A percentile compares a stretch with the other conserved stretches of the same genome.
These are phyloP conservation scores for Lateolabrax maculatus DNA, from an alignment of 2,797 vertebrate genomes.

Conservation along the genomic window DNA sequence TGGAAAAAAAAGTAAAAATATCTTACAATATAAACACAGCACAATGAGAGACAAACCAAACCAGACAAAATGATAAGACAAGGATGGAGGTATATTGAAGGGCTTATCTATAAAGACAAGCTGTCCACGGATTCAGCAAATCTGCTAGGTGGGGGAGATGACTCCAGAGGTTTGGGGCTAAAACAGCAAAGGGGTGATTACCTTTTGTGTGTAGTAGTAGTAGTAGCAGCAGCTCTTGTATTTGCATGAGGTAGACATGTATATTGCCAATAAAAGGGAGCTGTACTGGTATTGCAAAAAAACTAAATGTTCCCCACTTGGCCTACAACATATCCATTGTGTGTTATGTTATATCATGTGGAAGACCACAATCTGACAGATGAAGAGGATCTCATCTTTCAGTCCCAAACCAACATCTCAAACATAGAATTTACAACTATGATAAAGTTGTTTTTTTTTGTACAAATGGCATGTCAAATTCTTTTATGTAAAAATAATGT, in stretches of 20 bases:
- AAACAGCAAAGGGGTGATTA: too few relatives aligned
- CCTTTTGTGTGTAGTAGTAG: too few relatives aligned
- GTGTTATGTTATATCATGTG: background rate
- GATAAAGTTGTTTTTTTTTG: background rate
- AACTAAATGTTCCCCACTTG: background rate
- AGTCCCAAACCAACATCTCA: conserved; percentile 11
- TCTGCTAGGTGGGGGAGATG: too few relatives aligned
- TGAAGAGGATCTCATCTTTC: background rate
- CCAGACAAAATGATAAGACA: too few relatives aligned
- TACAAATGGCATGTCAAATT: conserved; percentile 19
- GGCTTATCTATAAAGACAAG: too few relatives aligned
- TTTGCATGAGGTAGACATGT: background rate
- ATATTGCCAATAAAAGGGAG: background rate
- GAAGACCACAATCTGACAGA: conserved; percentile 1
- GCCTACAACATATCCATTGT: conserved; percentile 1
- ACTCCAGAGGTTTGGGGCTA: too few relatives aligned
- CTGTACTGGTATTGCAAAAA: background rate
- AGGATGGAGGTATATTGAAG: too few relatives aligned
- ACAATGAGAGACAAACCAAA: too few relatives aligned
- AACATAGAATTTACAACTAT: background rate
- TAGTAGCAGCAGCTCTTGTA: too few relatives aligned
- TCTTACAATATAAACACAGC: too few relatives aligned
- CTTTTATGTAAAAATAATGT: conserved; percentile 13
- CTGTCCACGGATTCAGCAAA: too few relatives aligned
- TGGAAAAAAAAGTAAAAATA: too few relatives aligned